Evolutionary conservation across 2,888 invertebrate genomes (phyloP).

Genomic region (Aethes cnicana): DNA sequence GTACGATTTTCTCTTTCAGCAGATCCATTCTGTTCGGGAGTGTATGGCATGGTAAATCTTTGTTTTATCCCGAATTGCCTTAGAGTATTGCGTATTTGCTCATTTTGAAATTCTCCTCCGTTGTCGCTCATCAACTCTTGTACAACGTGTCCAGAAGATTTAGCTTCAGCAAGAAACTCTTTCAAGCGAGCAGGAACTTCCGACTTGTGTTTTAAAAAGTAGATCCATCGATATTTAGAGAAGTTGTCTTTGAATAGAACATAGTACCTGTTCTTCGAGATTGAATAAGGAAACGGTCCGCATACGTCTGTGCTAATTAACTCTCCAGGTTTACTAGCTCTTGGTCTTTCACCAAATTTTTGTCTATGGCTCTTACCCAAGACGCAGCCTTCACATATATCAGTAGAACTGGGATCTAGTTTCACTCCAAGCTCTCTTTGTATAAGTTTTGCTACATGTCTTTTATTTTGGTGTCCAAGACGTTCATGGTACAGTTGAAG

Average conservation of each 20-base stretch:
- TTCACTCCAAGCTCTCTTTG: conserved; percentile 12
- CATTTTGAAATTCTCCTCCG: neutral
- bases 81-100: neutral
- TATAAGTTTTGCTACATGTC: conserved; percentile 17
- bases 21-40: neutral
- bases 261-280: neutral
- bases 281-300: conserved; percentile 22
- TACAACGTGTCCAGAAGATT: neutral
- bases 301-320: conserved; percentile 26
- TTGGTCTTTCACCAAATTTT: conserved; percentile 25
- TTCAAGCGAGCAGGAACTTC: too few relatives aligned
- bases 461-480: conserved; percentile 13
- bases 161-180: neutral
- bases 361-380: conserved; percentile 28
- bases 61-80: neutral
- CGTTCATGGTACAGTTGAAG: conserved; percentile 25
- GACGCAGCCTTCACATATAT: conserved; percentile 30
- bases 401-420: conserved; percentile 7
- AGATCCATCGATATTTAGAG: neutral
- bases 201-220: neutral
- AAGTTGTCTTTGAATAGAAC: conserved; percentile 4
- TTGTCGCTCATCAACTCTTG: neutral
- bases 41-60: conserved; percentile 7
- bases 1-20: conserved; percentile 4
- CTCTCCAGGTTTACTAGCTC: conserved; percentile 23